A percentile compares a stretch with the other conserved stretches of the same genome.
phyloP scores from a whole-genome alignment of 2,888 invertebrate genomes.

The Diarsia rubi region DNA sequence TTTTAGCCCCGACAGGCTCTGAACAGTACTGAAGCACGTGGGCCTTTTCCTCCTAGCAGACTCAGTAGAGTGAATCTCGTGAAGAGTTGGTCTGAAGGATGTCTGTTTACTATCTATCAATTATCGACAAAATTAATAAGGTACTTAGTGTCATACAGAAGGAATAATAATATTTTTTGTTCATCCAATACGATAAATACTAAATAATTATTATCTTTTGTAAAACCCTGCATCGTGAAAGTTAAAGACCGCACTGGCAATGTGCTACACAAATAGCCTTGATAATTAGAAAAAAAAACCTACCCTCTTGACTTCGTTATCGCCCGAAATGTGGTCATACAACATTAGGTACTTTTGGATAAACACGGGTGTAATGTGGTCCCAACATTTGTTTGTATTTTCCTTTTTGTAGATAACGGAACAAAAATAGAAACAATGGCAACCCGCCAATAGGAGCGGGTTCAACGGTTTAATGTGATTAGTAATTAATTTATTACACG shows the following conservation, averaged over 20 bases:
- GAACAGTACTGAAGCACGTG: too few relatives aligned
- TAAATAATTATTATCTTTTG: not conserved
- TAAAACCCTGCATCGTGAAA: not conserved
- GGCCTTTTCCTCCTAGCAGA: too few relatives aligned
- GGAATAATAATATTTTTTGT: too few relatives aligned
- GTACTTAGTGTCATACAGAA: too few relatives aligned
- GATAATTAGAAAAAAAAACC: not conserved
- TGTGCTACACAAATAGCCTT: not conserved
- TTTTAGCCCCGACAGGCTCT: too few relatives aligned
- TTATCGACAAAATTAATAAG: too few relatives aligned
- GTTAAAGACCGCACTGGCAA: not conserved
- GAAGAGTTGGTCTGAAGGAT: too few relatives aligned
- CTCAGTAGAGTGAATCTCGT: too few relatives aligned
- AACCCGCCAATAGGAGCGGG: conserved; percentile 19
- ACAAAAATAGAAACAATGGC: conserved; percentile 30
- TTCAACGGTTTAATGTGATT: conserved; percentile 32
- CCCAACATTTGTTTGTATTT: conserved; percentile 25
- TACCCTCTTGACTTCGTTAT: conserved; percentile 1
- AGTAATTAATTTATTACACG: conserved; percentile 31
- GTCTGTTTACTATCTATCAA: too few relatives aligned
- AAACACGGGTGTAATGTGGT: conserved; percentile 21
- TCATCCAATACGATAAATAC: not conserved
- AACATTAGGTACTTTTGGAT: conserved; percentile 18
- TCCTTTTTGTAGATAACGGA: conserved; percentile 20
- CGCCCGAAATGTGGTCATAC: conserved; percentile 14